Evolutionary conservation across 2,797 vertebrate species (phyloP).

Genomic region (Neosalanx taihuensis): DNA sequence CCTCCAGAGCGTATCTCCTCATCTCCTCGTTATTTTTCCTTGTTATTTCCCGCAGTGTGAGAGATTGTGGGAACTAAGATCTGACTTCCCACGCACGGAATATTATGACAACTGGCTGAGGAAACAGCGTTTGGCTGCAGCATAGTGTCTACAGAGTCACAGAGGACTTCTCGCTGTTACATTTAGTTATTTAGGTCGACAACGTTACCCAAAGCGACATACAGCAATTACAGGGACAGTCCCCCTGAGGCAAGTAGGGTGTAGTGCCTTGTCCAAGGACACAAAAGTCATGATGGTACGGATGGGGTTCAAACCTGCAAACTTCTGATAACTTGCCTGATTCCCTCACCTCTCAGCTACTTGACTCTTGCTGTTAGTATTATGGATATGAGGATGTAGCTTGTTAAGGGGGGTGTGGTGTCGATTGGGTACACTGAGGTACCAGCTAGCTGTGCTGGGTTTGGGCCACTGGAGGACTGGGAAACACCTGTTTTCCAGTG

Average conservation of each 20-base stretch:
- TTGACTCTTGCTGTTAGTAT: conserved; percentile 5
- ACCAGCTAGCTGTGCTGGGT: too few species aligned
- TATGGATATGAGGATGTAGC: not conserved
- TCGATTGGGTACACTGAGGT: not conserved
- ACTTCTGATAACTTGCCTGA: too few species aligned
- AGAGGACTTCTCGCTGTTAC: conserved; percentile 10
- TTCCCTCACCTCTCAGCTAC: too few species aligned
- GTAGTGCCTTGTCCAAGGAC: too few species aligned
- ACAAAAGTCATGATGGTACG: too few species aligned
- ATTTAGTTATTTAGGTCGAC: too few species aligned
- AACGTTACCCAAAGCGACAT: too few species aligned
- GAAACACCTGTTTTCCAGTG: too few species aligned
- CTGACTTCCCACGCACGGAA: conserved; percentile 14
- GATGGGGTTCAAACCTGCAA: too few species aligned
- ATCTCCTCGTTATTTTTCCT: not conserved
- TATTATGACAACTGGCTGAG: conserved; percentile 11
- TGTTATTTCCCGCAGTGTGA: conserved; percentile 9
- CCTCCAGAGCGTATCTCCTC: not conserved
- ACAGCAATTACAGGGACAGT: too few species aligned
- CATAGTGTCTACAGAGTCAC: conserved; percentile 13
- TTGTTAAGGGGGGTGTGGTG: not conserved
- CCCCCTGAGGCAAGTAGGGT: too few species aligned
- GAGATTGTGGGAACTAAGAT: conserved; percentile 12
- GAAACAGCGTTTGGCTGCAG: conserved; percentile 11
- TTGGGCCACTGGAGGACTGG: too few species aligned